A percentile compares a stretch with the other conserved stretches of the same genome.
These are phyloP conservation scores for Cottoperca gobio DNA, from an alignment of 2,797 vertebrate genomes.

Conservation along the genomic window DNA sequence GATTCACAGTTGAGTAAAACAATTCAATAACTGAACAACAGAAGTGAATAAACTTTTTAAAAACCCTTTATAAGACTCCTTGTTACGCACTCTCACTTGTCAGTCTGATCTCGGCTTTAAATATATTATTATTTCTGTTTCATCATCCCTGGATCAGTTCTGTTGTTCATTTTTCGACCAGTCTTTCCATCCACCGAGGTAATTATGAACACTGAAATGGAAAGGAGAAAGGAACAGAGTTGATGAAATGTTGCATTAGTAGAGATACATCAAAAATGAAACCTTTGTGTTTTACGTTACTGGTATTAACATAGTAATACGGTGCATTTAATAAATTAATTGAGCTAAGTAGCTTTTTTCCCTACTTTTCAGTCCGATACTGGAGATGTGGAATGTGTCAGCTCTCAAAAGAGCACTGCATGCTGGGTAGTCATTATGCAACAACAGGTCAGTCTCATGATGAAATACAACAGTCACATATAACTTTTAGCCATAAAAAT, in stretches of 20 bases:
- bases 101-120: not conserved
- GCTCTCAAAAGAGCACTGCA: slow-evolving; percentile 19
- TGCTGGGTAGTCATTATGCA: slow-evolving; percentile 16
- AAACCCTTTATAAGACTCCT: slow-evolving; percentile 17
- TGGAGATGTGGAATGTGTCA: not conserved
- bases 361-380: not conserved
- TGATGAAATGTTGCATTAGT: slow-evolving; percentile 26
- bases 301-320: not conserved
- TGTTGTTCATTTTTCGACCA: slow-evolving; percentile 87
- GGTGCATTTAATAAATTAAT: no score
- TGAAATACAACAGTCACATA: slow-evolving; percentile 3
- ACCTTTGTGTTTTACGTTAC: not conserved
- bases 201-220: slow-evolving; percentile 88
- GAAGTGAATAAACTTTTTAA: not conserved
- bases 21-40: slow-evolving; percentile 19
- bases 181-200: slow-evolving; percentile 92
- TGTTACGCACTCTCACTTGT: not conserved
- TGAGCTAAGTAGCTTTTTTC: not conserved
- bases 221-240: slow-evolving; percentile 5
- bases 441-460: slow-evolving; percentile 14
- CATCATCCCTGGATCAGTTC: slow-evolving; percentile 39
- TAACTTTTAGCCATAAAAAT: not conserved
- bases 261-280: not conserved
- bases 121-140: slow-evolving; percentile 4
- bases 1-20: slow-evolving; percentile 25